A percentile compares a stretch with the other conserved stretches of the same genome.
Conservation (phyloP, 2,113 vertebrate genomes). For the Natator depressus region DNA sequence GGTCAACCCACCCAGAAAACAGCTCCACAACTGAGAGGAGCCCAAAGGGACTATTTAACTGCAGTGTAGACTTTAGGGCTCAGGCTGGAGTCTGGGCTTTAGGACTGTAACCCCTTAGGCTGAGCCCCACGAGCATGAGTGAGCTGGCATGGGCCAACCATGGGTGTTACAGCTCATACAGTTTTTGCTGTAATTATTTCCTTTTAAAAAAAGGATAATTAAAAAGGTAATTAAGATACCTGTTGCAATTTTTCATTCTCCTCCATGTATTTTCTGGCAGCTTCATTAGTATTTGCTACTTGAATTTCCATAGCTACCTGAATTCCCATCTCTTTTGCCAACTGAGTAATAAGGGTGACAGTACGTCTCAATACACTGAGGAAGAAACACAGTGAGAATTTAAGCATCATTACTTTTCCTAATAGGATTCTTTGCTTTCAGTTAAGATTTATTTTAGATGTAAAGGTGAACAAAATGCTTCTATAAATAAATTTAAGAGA, state of each 20-base stretch:
- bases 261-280: constrained; percentile 87
- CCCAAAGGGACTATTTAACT: background rate
- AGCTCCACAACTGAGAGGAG: background rate
- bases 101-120: background rate
- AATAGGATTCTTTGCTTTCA: background rate
- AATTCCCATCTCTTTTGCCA: constrained; percentile 81
- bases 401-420: background rate
- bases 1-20: background rate
- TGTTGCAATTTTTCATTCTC: constrained; percentile 86
- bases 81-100: background rate
- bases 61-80: background rate
- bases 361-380: constrained; percentile 86
- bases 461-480: background rate
- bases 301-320: constrained; percentile 82
- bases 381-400: constrained; percentile 29
- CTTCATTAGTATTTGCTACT: constrained; percentile 83
- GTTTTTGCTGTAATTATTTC: background rate
- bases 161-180: background rate
- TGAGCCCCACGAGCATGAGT: background rate
- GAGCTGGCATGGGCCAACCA: background rate
- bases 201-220: constrained; percentile 10
- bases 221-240: constrained; percentile 76
- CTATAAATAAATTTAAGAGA: background rate
- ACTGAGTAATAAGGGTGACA: constrained; percentile 88
- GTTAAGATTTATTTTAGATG: background rate